Evolutionary conservation across 2,113 vertebrate genomes (phyloP).

Genomic region (Pterophyllum scalare): DNA sequence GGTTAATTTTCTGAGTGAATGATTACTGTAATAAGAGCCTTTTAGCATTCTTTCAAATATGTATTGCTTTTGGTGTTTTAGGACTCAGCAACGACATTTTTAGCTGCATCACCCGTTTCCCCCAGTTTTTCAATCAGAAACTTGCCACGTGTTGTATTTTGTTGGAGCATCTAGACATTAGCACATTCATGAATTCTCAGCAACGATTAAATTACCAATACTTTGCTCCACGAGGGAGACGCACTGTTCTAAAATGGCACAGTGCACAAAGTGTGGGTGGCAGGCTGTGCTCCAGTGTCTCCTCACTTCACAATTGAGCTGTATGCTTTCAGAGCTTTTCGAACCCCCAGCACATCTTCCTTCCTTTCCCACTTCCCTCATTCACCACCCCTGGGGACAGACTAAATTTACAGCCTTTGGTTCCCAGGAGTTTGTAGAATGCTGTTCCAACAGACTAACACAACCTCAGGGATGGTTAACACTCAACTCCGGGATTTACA

Average conservation of each 20-base stretch:
- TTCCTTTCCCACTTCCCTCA: not conserved
- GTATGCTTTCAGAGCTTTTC: constrained; percentile 22
- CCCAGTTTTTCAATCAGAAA: not conserved
- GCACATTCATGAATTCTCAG: not conserved
- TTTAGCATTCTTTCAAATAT: not conserved
- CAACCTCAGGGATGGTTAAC: constrained; percentile 63
- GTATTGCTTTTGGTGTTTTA: not conserved
- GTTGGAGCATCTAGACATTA: not conserved
- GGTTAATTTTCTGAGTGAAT: not conserved
- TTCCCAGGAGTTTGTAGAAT: constrained; percentile 56
- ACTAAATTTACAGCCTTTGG: constrained; percentile 59
- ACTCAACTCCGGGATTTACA: constrained; percentile 62
- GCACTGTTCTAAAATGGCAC: constrained; percentile 10
- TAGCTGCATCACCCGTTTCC: not conserved
- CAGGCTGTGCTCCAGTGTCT: constrained; percentile 41
- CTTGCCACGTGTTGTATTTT: not conserved
- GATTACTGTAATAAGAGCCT: not conserved
- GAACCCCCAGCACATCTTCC: not conserved
- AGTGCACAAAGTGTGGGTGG: constrained; percentile 35
- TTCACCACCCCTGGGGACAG: constrained; percentile 30
- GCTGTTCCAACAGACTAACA: constrained; percentile 59
- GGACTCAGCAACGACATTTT: not conserved
- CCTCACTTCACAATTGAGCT: constrained; percentile 43
- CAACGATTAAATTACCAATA: constrained; percentile 15
- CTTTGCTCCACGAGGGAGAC: not conserved